Evolutionary conservation across 2,797 vertebrate genomes (phyloP).

Genomic region (Cyclopterus lumpus): DNA sequence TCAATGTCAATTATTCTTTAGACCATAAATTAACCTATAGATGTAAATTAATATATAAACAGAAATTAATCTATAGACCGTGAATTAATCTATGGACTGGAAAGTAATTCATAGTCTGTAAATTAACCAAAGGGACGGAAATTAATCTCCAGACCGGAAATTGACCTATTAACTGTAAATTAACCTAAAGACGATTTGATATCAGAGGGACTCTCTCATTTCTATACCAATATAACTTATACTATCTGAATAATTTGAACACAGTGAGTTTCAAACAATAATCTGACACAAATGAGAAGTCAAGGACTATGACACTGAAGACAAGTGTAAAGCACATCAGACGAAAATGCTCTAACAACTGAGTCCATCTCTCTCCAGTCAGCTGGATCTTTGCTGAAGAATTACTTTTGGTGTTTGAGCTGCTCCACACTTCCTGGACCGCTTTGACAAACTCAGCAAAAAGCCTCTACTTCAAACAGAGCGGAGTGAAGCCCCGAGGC

Average conservation of each 20-base stretch:
- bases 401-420: neutral
- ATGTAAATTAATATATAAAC: neutral
- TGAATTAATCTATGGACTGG: too few relatives aligned
- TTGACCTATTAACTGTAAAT: too few relatives aligned
- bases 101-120: too few relatives aligned
- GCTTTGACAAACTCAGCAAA: neutral
- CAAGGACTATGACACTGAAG: too few relatives aligned
- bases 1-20: neutral
- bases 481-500: neutral
- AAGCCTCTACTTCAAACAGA: neutral
- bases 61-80: neutral
- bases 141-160: too few relatives aligned
- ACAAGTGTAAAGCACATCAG: neutral
- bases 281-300: too few relatives aligned
- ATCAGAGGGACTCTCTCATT: too few relatives aligned
- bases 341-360: neutral
- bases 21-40: neutral
- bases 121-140: too few relatives aligned
- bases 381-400: neutral
- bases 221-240: neutral
- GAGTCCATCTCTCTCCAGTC: neutral
- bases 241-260: neutral
- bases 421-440: neutral
- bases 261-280: neutral
- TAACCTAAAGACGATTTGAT: too few relatives aligned